Conservation (phyloP, 2,113 vertebrate species). For the mouse (Mus musculus) region GRCm39 chr10:123666501-123667000, state of each 20-base stretch:
- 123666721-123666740: background rate
- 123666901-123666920: conserved; percentile 26
- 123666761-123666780: background rate
- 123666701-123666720: background rate
- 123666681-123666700: conserved; percentile 11
- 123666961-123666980: background rate
- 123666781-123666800: background rate
- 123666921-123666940: background rate
- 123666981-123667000: background rate
- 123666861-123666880: conserved; percentile 1
- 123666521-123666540: background rate
- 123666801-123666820: background rate
- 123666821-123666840: background rate
- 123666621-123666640: background rate
- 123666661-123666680: background rate
- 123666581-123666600: background rate
- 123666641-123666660: background rate
- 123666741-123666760: background rate
- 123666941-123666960: background rate
- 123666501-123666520: background rate
- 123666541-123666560: background rate
- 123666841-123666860: background rate
- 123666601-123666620: background rate
- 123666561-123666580: conserved; percentile 10
- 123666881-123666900: background rate